A percentile compares a stretch with the other conserved stretches of the same genome.
Conservation (phyloP, 2,797 vertebrate genomes). For the Amazonetta brasiliensis region DNA sequence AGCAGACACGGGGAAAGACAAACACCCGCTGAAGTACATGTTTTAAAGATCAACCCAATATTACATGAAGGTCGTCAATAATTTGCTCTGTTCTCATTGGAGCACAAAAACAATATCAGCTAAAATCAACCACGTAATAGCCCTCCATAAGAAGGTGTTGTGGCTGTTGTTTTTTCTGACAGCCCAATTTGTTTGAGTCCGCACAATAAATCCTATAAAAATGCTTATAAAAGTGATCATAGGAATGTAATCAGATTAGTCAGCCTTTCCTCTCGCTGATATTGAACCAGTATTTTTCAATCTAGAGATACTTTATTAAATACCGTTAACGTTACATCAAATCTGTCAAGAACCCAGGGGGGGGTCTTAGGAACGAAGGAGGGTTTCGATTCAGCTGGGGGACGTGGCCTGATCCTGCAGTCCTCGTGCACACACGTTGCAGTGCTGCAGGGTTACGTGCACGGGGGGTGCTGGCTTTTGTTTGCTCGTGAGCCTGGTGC, state of each 20-base stretch:
- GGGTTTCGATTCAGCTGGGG: accelerated
- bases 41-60: background rate
- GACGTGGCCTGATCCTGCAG: accelerated
- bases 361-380: background rate
- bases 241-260: background rate
- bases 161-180: accelerated
- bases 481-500: accelerated
- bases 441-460: accelerated
- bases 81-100: background rate
- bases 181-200: accelerated
- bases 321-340: background rate
- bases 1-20: background rate
- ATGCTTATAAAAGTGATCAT: background rate
- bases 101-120: background rate
- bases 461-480: accelerated
- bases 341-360: accelerated
- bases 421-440: accelerated
- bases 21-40: background rate
- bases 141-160: background rate
- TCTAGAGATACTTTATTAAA: background rate
- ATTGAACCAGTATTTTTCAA: background rate
- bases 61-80: background rate
- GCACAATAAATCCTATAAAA: background rate
- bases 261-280: background rate
- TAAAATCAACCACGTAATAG: background rate